Evolutionary conservation across 2,797 vertebrate genomes (phyloP).

Genomic region (Pipistrellus kuhlii): DNA sequence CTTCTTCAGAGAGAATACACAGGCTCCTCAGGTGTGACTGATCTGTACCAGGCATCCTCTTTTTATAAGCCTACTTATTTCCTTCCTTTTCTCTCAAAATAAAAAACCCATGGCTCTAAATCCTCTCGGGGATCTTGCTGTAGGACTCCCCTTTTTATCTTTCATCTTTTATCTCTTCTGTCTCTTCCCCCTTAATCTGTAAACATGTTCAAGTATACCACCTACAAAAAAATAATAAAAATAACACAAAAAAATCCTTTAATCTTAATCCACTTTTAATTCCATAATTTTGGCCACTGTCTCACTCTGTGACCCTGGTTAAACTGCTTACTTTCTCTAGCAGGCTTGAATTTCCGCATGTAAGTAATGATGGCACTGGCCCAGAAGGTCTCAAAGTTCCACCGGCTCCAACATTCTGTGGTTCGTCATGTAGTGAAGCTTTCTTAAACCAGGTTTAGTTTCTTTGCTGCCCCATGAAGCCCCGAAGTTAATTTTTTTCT

Average conservation of each 20-base stretch:
- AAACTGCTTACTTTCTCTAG: constrained; percentile 7
- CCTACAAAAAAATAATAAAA: background rate
- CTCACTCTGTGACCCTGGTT: background rate
- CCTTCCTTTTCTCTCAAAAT: background rate
- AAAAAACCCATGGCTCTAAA: background rate
- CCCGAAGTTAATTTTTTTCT: background rate
- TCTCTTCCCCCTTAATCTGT: background rate
- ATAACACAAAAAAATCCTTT: background rate
- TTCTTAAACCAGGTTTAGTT: background rate
- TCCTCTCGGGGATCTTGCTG: background rate
- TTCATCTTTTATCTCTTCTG: background rate
- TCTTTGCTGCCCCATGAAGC: constrained; percentile 22
- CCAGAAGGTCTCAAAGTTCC: background rate
- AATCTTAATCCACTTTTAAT: constrained; percentile 36
- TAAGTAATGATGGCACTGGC: background rate
- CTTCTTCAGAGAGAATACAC: background rate
- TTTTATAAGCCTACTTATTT: background rate
- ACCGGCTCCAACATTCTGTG: background rate
- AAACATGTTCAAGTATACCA: background rate
- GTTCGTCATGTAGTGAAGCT: background rate
- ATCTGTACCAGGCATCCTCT: background rate
- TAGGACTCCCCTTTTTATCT: background rate
- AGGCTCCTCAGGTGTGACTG: background rate
- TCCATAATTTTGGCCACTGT: background rate
- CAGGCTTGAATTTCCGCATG: background rate